Base-by-base conservation (phyloP, 23 tunicate species). In the Halocynthia roretzi region DNA sequence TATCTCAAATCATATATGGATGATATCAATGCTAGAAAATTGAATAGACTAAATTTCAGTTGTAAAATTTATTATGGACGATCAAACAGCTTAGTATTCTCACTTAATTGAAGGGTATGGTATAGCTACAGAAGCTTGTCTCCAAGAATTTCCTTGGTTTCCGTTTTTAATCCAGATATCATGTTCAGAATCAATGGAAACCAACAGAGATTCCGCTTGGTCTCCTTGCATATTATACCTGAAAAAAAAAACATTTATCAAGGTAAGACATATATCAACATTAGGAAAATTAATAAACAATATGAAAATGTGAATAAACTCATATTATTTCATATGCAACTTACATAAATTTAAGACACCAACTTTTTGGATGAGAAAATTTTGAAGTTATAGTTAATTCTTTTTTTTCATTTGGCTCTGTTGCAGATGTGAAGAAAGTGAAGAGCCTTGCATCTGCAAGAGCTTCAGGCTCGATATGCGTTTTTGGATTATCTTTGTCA, bases 271-370 rank as follows among this genome's bases (percentile, higher is more conserved):
- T 31, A 53, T 5, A 31, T 5, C 54, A 7, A 22, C 50, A 23
- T 8, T 54, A 53, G 51, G 8, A 15, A 18, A 69, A 9, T 53
- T 15, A 18, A 23, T 69, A 69, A 0, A 69, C 73, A 49, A 19
- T 7, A 71, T 21, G 2, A 71, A 71, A 54, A 10, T 73, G 17
- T 52, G 78, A 8, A 8, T 48, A 51, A 7, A 52, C 21, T 20
- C 17, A 60, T 20, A 18, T 12, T 68, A 14, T 68, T 15, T 15
- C 2, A 60, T 60, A 15, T 8, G 10, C 8, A 52, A 44, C 68
- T 71, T 69, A 83, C 92, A 82, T 86, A 72, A 86, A 86, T 62
- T 49, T 75, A 1, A 86, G 71, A 75, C 92, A 86, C 92, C 92
- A 86, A 57, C 80, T 54, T 15, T 52, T 74, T 53, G 78, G 64